A percentile compares a stretch with the other conserved stretches of the same genome.
phyloP scores from a whole-genome alignment of 1,140 invertebrate genomes.

The Drosophila truncata region DNA sequence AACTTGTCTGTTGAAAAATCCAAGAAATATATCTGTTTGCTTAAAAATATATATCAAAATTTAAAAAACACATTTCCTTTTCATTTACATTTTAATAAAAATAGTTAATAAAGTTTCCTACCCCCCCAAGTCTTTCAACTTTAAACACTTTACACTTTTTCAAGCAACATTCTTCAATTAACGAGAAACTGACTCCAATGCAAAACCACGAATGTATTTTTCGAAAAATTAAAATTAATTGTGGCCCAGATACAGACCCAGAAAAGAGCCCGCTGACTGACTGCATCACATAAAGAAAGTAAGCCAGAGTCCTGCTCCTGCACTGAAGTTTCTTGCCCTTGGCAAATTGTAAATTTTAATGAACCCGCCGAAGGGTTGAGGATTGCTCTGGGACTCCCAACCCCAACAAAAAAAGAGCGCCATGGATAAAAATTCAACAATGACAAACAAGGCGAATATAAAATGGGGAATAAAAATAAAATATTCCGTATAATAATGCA shows the following conservation, averaged over 20 bases:
- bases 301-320: constrained; percentile 4
- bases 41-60: too few relatives aligned
- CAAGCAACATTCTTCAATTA: background rate
- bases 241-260: constrained; percentile 11
- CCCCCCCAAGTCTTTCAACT: background rate
- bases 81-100: background rate
- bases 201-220: constrained; percentile 8
- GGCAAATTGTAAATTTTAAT: constrained; percentile 65
- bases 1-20: background rate
- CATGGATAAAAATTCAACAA: constrained; percentile 50
- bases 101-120: background rate
- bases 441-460: constrained; percentile 50
- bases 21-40: background rate
- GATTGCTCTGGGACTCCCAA: background rate
- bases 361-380: constrained; percentile 46
- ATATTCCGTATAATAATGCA: constrained; percentile 48
- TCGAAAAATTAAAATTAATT: constrained; percentile 39
- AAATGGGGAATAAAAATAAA: constrained; percentile 52
- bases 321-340: constrained; percentile 50
- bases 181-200: background rate
- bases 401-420: constrained; percentile 1
- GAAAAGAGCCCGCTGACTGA: constrained; percentile 4
- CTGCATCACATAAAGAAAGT: constrained; percentile 20
- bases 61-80: too few relatives aligned
- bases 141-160: background rate